Base-by-base conservation (phyloP, 1,140 invertebrate genomes). In the Drosophila serrata region DNA sequence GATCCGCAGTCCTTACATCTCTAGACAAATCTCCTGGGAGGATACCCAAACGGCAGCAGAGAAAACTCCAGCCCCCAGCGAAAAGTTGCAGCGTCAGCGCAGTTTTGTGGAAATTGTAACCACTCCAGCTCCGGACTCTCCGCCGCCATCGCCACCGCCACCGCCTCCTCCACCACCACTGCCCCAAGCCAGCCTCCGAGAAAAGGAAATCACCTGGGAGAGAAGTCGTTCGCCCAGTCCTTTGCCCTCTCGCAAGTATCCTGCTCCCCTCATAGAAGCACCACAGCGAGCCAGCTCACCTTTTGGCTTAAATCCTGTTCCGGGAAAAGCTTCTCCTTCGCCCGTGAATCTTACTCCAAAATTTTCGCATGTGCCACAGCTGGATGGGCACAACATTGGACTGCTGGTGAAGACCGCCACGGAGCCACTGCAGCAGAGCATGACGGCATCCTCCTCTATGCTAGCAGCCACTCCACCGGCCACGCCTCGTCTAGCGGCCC, bases 371-470 rank as follows among this genome's bases (percentile, higher is more conserved):
- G 86, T 92, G 51, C 77, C 91, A 1, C 91, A 92, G 27, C 35
- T 92, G 59, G 91, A 92, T 51, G 87, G 91, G 7, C 91, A 92
- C 59, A 92, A 92, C 39, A 82, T 92, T 51, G 91, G 91, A 2
- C 46, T 92, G 1, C 56, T 92, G 40, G 91, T 92, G 31, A 85
- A 65, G 33, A 79, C 82, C 1, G 75, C 86, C 31, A 87, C 84
- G 24, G 76, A 87, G 27, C 84, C 84, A 29, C 33, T 87, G 60
- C 84, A 87, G 64, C 76, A 70, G 12, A 40, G 57, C 29, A 88
- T 87, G 84, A 77, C 68, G 33, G 76, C 72, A 42, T 87, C 84
- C 12, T 87, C 84, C 12, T 77, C 76, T 1, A 29, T 87, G 77
- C 55, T 88, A 65, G 84, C 85, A 11, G 68, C 63, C 42, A 64